A percentile compares a stretch with the other conserved stretches of the same genome.
These are phyloP conservation scores for Ladona fulva DNA, from an alignment of 1,140 invertebrate genomes.

Conservation along the genomic window DNA sequence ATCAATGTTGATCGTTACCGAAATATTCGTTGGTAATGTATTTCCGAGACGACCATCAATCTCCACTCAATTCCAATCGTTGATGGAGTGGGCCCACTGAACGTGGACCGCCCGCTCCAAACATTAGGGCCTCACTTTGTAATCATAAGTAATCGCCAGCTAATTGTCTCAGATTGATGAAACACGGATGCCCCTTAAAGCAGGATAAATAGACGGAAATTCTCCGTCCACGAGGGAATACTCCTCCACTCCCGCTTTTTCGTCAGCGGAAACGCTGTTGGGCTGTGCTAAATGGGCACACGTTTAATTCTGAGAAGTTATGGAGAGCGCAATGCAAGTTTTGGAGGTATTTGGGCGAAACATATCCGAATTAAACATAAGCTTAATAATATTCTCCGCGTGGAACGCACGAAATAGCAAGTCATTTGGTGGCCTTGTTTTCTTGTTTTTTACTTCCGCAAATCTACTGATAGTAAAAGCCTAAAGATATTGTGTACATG, in stretches of 20 bases:
- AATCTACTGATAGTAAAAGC: too few species aligned
- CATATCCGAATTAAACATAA: too few species aligned
- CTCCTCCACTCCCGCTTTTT: neutral
- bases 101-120: neutral
- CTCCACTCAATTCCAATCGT: neutral
- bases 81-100: neutral
- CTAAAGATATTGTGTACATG: too few species aligned
- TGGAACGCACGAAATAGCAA: too few species aligned
- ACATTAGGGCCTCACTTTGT: too few species aligned
- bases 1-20: neutral
- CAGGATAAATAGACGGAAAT: neutral
- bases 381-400: too few species aligned
- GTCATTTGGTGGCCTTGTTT: too few species aligned
- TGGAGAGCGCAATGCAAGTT: too few species aligned
- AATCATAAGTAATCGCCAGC: neutral
- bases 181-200: neutral
- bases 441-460: too few species aligned
- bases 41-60: neutral
- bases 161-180: slow-evolving; percentile 2
- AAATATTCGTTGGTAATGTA: neutral
- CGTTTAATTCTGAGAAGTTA: too few species aligned
- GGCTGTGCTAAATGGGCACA: too few species aligned
- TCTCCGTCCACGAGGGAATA: neutral
- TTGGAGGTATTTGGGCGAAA: too few species aligned
- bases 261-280: neutral